Base-by-base conservation (phyloP, 1,140 invertebrate species). In the Cydia pomonella region DNA sequence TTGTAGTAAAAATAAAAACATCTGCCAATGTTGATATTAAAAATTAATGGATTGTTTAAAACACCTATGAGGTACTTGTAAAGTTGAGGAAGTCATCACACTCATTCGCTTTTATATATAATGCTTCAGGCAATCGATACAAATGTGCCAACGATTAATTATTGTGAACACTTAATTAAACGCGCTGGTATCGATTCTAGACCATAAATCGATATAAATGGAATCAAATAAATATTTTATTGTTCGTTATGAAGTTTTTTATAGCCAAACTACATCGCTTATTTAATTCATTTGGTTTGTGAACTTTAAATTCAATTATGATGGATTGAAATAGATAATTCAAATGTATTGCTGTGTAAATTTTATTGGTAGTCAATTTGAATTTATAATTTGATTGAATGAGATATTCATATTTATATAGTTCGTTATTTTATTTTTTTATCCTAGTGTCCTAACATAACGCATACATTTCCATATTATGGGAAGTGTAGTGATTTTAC, bases 271-370 rank as follows among this genome's bases (percentile, higher is more conserved):
- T 41, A 69, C 27, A 41, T 29, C 63, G 27, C 23, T 66, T 29
- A 66, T 66, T 66, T 27, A 66, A 33, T 66, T 66, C 10, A 66
- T 66, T 66, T 66, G 23, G 16, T 21, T 3, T 33, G 64, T 69
- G 64, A 69, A 69, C 64, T 69, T 69, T 69, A 69, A 69, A 69
- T n/a, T 69, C 64, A 38, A 69, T 69, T 69, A 69, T 69, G 29
- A 69, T 69, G 27, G 29, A 69, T 69, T 69, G 64, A 69, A 33
- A 69, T 41, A 33, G 27, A 33, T 33, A 69, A 33, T 33, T 33
- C 64, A 3, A 69, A 69, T 33, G n/a, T 9, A 69, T 33, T n/a
- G 25, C 27, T 4, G 63, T 50, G 47, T 50, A 50, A 50, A 50
- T 50, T 47, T 50, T n/a, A 50, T 50, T 18, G 47, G 16, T n/a